These are phyloP conservation scores for Tribolium freemani DNA, from an alignment of 2,888 invertebrate genomes.

Conservation along the genomic window DNA sequence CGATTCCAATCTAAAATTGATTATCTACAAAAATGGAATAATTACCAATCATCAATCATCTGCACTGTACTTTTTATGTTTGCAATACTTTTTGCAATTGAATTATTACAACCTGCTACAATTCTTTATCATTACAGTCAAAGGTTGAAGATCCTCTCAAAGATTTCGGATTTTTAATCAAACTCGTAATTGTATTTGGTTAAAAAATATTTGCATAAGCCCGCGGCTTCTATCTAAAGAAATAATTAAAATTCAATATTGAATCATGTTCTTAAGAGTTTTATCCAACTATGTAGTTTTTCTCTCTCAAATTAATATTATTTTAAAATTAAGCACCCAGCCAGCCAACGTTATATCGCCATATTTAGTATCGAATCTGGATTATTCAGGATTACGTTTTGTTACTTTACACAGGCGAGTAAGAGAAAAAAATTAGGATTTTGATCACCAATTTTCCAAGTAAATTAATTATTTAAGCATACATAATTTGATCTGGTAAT, in stretches of 20 bases:
- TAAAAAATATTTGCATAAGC: slow-evolving; percentile 31
- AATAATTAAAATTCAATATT: slow-evolving; percentile 37
- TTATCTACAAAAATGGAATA: slow-evolving; percentile 48
- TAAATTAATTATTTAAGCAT: neutral
- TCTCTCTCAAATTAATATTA: slow-evolving; percentile 20
- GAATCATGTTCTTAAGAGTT: slow-evolving; percentile 2
- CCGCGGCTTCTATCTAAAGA: neutral
- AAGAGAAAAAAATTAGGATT: too few species aligned
- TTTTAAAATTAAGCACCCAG: slow-evolving; percentile 15
- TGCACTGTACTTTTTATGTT: slow-evolving; percentile 39
- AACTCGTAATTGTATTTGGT: slow-evolving; percentile 24
- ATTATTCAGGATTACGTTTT: slow-evolving; percentile 23
- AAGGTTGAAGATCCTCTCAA: neutral
- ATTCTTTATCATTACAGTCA: neutral
- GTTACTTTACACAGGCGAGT: neutral
- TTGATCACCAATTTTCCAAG: neutral
- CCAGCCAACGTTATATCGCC: neutral
- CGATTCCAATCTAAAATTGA: slow-evolving; percentile 46
- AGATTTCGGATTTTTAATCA: slow-evolving; percentile 30
- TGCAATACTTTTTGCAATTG: slow-evolving; percentile 35
- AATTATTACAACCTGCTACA: slow-evolving; percentile 12
- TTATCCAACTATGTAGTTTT: slow-evolving; percentile 9
- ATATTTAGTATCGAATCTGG: neutral
- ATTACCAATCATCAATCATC: slow-evolving; percentile 46
- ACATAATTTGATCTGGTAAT: neutral